These are phyloP conservation scores for Pseudorhiza aurosa DNA, from an alignment of 30 jellyfish, hydroid and myxozoan genomes.

Conservation along the genomic window DNA sequence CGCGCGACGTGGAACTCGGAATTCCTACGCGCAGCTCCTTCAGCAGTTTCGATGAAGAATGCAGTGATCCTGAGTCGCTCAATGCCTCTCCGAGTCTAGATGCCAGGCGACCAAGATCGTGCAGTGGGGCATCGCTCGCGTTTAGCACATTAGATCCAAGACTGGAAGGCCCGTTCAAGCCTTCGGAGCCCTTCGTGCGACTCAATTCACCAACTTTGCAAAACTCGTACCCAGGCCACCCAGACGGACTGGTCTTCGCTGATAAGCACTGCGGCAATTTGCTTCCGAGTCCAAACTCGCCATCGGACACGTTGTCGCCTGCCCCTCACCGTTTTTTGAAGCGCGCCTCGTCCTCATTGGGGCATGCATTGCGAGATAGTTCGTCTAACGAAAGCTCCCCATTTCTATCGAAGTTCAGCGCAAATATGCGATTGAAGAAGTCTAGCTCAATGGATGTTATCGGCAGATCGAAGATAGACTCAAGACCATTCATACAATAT, in stretches of 20 bases:
- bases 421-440: neutral
- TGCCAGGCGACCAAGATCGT: conserved; percentile 53
- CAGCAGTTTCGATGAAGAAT: conserved; percentile 12
- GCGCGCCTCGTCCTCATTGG: conserved; percentile 30
- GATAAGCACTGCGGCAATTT: conserved; percentile 54
- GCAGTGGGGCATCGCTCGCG: conserved; percentile 88
- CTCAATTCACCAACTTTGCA: conserved; percentile 42
- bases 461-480: neutral
- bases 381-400: conserved; percentile 22
- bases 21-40: neutral
- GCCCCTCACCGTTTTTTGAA: neutral
- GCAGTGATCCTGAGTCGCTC: neutral
- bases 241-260: conserved; percentile 62
- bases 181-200: conserved; percentile 40
- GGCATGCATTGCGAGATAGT: neutral
- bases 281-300: conserved; percentile 22
- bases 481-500: conserved; percentile 52
- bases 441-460: conserved; percentile 6
- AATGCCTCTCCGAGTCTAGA: neutral
- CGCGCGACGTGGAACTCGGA: neutral
- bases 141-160: conserved; percentile 84
- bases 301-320: neutral
- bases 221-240: conserved; percentile 84
- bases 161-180: conserved; percentile 50
- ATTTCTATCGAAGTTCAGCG: neutral